Base-by-base conservation (phyloP, 1,140 invertebrate species). In the Odontomachus brunneus region DNA sequence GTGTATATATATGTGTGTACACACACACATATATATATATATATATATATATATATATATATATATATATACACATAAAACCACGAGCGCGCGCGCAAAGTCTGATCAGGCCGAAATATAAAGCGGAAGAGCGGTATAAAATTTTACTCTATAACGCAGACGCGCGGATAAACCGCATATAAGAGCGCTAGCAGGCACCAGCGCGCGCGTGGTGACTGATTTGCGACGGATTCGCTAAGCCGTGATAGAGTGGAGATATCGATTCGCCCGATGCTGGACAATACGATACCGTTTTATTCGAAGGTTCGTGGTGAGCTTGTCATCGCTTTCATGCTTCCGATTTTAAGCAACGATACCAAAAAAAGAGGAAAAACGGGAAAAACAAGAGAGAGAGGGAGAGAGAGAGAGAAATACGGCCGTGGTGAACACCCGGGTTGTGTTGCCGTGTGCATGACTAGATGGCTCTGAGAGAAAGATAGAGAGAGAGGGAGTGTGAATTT, bases 81-180 rank as follows among this genome's bases (percentile, higher is more conserved):
- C 26, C 38, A 51, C 57, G 9, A 53, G 38, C 38, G 9, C 9
- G 29, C 29, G 29, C 29, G 29, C 67, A 29, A n/a, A 75, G 49
- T 67, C 69, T 71, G 86, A 84, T 88, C 69, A 73, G 29, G 29
- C 59, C 75, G 57, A 82, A 73, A 55, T 66, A 62, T 57, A 78
- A 76, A 65, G 33, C 51, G 62, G 24, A 73, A 72, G 69, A 75
- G 57, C 33, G 48, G 26, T 78, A 63, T 88, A 72, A 87, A 88
- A 88, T 84, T 88, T 81, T 88, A 87, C 73, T 78, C 51, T 2
- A 24, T 57, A 62, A 59, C 15, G 51, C n/a, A 38, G 71, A 51
- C 60, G 48, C 14, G 26, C n/a, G 26, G 72, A 57, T 76, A 84
- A 84, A 65, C 55, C 29, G 55, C 62, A 19, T 71, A 71, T 71